These are phyloP conservation scores for Trichopoda pennipes DNA, from an alignment of 2,888 invertebrate species.

Conservation along the genomic window DNA sequence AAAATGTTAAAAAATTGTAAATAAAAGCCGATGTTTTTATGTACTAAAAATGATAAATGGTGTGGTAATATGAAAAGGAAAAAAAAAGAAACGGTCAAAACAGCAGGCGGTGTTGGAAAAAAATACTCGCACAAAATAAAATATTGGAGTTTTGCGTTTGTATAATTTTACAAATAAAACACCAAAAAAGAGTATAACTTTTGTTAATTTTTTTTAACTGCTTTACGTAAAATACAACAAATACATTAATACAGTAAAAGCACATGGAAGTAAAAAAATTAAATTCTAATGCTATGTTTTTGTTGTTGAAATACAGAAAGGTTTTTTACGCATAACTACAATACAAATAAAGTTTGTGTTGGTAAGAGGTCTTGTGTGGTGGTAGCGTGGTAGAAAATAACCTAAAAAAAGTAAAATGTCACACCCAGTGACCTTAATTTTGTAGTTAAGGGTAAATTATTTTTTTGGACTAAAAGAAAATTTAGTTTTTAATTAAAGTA, in stretches of 20 bases:
- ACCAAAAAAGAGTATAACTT: constrained; percentile 65
- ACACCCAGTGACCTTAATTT: constrained; percentile 69
- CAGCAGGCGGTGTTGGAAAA: constrained; percentile 74
- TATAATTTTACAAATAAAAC: constrained; percentile 36
- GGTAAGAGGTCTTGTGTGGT: constrained; percentile 3
- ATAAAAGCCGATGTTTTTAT: constrained; percentile 67
- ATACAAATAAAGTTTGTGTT: constrained; percentile 13
- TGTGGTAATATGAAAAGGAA: constrained; percentile 76
- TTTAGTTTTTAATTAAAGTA: constrained; percentile 41
- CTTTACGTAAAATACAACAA: constrained; percentile 28
- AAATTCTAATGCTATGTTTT: constrained; percentile 54
- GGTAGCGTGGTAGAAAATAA: constrained; percentile 12
- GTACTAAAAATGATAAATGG: constrained; percentile 77
- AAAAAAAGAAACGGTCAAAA: constrained; percentile 69
- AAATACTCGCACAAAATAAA: constrained; percentile 46
- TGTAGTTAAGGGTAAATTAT: constrained; percentile 59
- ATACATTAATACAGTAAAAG: constrained; percentile 14
- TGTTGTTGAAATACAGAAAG: constrained; percentile 37
- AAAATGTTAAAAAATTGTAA: constrained; percentile 61
- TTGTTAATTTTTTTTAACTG: constrained; percentile 48
- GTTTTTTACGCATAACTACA: constrained; percentile 19
- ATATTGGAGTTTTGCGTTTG: constrained; percentile 40
- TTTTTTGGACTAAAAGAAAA: constrained; percentile 3
- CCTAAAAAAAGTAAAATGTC: constrained; percentile 53
- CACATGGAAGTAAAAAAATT: constrained; percentile 46